Conservation (phyloP, 2,888 invertebrate genomes). For the Diarsia brunnea region DNA sequence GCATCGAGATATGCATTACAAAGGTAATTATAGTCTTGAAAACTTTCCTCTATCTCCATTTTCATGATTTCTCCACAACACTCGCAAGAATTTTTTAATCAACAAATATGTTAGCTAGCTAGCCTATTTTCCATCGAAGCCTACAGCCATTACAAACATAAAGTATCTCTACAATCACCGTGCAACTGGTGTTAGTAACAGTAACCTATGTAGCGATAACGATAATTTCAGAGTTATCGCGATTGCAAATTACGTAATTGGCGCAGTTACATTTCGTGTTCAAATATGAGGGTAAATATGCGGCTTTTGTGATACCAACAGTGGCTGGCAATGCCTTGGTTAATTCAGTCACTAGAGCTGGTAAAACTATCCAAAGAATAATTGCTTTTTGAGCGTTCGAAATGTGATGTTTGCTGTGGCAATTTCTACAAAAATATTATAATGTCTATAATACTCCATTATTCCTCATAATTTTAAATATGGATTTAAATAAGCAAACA, state of each 20-base stretch:
- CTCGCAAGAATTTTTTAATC: background rate
- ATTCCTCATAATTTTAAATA: too few relatives aligned
- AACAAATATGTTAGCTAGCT: background rate
- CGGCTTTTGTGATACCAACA: conserved; percentile 44
- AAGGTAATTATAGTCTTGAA: conserved; percentile 90
- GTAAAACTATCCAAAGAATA: background rate
- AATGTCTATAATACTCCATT: too few relatives aligned
- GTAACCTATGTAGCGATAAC: conserved; percentile 63
- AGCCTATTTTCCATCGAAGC: conserved; percentile 35
- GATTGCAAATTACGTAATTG: conserved; percentile 65
- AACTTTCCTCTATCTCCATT: background rate
- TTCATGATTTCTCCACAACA: background rate
- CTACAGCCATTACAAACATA: conserved; percentile 42
- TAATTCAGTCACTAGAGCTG: background rate
- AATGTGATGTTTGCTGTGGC: background rate
- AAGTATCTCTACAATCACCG: conserved; percentile 56
- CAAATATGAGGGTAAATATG: conserved; percentile 50
- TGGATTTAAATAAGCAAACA: too few relatives aligned
- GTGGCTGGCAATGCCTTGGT: conserved; percentile 15
- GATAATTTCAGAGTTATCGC: conserved; percentile 64
- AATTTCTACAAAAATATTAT: background rate
- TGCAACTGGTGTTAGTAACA: conserved; percentile 67
- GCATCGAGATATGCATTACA: conserved; percentile 98
- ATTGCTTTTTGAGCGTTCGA: too few relatives aligned
- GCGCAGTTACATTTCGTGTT: conserved; percentile 63